Base-by-base conservation (phyloP, 2,113 vertebrate species). In the Cynocephalus volans region DNA sequence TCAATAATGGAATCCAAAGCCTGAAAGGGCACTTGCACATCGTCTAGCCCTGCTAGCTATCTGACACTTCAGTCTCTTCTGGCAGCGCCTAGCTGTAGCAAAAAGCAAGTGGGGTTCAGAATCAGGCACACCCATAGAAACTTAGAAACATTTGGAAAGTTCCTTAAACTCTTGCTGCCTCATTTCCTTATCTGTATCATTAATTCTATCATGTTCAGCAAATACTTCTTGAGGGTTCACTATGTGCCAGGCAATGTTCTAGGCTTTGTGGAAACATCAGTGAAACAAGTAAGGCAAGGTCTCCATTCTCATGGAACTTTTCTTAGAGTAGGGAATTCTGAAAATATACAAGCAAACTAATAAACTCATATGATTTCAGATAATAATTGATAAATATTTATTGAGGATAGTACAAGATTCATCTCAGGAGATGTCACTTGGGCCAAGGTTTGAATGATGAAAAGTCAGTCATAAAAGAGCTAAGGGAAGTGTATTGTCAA, bases 131-230 rank as follows among this genome's bases (percentile, higher is more conserved):
- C 3, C 0, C n/a, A 9, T 21, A 77, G 19, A 79, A 83, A 87
- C 60, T 17, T 69, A 67, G 76, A 86, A 48, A 28, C 70, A 24
- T 12, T 45, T 9, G 4, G 26, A 24, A 23, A n/a, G 52, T 28
- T 58, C 54, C 31, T 31, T 33, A 48, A 26, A 76, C 48, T 50
- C 33, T 82, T 23, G 2, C 3, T 62, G 41, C 17, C 70, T 69
- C 26, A 58, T 91, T 84, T 93, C 48, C 26, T 95, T 91, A 45
- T 65, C 72, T 88, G 72, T 26, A n/a, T 50, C 9, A 31, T 56
- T 70, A 10, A 84, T 73, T 70, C 36, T 23, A 24, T 90, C 84
- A 58, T 79, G 41, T 72, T 92, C 19, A 75, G 24, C 31, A 92
- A 21, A 52, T 70, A 26, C 9, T 88, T 85, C 36, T 52, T 36